Percentiles rank a stretch among this genome's conserved stretches.
These are phyloP conservation scores for Rhopilema esculentum DNA, from an alignment of 30 jellyfish, hydroid and myxozoan genomes.

Conservation along the genomic window DNA sequence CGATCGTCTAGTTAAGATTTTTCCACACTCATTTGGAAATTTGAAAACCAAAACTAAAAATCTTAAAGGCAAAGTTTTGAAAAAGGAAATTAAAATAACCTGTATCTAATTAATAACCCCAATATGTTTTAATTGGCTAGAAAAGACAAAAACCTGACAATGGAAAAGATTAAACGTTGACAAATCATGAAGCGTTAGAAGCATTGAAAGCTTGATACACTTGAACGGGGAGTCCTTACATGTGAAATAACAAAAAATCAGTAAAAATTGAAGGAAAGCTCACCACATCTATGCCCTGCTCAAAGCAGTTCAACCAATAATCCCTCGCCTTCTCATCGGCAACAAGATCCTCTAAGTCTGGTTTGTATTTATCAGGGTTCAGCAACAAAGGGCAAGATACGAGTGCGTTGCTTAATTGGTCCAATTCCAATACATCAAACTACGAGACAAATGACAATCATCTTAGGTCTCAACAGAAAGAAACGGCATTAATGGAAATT, in stretches of 20 bases:
- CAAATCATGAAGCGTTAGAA: too few relatives aligned
- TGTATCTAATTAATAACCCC: too few relatives aligned
- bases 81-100: too few relatives aligned
- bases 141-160: too few relatives aligned
- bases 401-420: slow-evolving; percentile 71
- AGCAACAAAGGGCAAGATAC: slow-evolving; percentile 88
- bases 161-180: too few relatives aligned
- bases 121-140: too few relatives aligned
- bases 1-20: too few relatives aligned
- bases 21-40: too few relatives aligned
- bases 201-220: neutral
- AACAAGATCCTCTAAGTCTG: slow-evolving; percentile 89
- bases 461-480: neutral
- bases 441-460: slow-evolving; percentile 8
- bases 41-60: too few relatives aligned
- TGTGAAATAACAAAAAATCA: too few relatives aligned
- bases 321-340: slow-evolving; percentile 87
- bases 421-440: slow-evolving; percentile 92
- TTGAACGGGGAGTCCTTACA: too few relatives aligned
- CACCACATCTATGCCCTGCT: slow-evolving; percentile 74
- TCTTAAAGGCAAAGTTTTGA: too few relatives aligned
- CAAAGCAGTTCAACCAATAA: slow-evolving; percentile 88
- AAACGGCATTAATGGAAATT: neutral
- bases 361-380: slow-evolving; percentile 62
- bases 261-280: slow-evolving; percentile 2